phyloP scores from a whole-genome alignment of 2,888 invertebrate genomes.

The Watsonalla cultraria region DNA sequence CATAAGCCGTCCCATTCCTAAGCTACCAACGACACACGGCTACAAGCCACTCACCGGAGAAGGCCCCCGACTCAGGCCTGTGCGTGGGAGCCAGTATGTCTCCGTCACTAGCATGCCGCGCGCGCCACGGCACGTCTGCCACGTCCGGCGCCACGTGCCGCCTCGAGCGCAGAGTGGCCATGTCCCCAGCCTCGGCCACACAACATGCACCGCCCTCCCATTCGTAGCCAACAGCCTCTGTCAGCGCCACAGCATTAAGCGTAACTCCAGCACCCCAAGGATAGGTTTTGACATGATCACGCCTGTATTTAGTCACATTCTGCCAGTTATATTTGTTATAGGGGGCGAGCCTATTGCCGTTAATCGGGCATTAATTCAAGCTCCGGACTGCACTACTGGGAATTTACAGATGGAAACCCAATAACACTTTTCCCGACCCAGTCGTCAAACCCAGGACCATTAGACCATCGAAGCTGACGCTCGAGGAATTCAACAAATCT shows the following conservation, averaged over 20 bases:
- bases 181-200: conserved; percentile 32
- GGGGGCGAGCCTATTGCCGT: no score
- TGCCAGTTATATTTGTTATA: background rate
- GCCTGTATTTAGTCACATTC: no score
- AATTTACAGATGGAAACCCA: no score
- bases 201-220: conserved; percentile 52
- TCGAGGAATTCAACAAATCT: no score
- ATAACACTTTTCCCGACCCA: no score
- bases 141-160: conserved; percentile 8
- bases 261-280: background rate
- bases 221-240: conserved; percentile 62
- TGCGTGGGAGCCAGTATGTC: conserved; percentile 60
- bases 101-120: conserved; percentile 61
- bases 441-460: no score
- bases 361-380: no score
- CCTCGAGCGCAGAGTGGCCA: conserved; percentile 8
- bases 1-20: no score
- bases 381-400: no score
- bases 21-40: background rate
- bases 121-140: conserved; percentile 22
- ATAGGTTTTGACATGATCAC: no score
- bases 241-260: conserved; percentile 10
- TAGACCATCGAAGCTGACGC: no score
- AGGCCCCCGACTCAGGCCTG: conserved; percentile 64
- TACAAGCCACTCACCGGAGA: conserved; percentile 48